Conservation (phyloP, 2,113 vertebrate species). For the Theristicus caerulescens region DNA sequence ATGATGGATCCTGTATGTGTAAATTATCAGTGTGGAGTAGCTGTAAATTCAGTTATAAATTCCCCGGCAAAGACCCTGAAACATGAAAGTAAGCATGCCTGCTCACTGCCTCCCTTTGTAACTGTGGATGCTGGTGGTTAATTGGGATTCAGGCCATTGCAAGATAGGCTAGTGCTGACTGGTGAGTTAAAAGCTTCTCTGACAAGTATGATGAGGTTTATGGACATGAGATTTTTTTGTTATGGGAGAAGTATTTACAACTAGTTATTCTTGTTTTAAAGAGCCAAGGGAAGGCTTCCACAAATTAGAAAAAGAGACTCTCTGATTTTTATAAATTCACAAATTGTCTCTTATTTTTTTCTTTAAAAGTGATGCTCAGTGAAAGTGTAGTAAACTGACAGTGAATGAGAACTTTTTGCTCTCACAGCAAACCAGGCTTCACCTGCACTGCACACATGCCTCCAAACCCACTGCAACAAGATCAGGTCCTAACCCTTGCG, state of each 20-base stretch:
- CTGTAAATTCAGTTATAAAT: not conserved
- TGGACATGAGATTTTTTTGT: not conserved
- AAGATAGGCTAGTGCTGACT: not conserved
- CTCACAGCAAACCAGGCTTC: not conserved
- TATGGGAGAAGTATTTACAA: not conserved
- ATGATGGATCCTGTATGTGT: not conserved
- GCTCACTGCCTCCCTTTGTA: not conserved
- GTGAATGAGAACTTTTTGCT: not conserved
- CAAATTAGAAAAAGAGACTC: not conserved
- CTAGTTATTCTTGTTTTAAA: not conserved
- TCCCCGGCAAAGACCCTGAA: not conserved
- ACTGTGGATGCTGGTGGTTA: not conserved
- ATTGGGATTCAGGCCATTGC: not conserved
- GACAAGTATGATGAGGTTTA: not conserved
- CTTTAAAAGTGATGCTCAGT: not conserved
- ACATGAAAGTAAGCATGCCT: not conserved
- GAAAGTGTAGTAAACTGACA: not conserved
- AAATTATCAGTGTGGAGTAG: not conserved
- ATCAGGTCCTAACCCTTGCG: slow-evolving; percentile 34
- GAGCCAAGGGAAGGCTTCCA: not conserved
- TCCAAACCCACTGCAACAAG: not conserved
- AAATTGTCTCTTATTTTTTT: not conserved
- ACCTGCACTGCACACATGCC: not conserved
- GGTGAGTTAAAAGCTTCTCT: not conserved
- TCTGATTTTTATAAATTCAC: not conserved